Base-by-base conservation (phyloP, 2,888 invertebrate genomes). In the Deilephila elpenor region DNA sequence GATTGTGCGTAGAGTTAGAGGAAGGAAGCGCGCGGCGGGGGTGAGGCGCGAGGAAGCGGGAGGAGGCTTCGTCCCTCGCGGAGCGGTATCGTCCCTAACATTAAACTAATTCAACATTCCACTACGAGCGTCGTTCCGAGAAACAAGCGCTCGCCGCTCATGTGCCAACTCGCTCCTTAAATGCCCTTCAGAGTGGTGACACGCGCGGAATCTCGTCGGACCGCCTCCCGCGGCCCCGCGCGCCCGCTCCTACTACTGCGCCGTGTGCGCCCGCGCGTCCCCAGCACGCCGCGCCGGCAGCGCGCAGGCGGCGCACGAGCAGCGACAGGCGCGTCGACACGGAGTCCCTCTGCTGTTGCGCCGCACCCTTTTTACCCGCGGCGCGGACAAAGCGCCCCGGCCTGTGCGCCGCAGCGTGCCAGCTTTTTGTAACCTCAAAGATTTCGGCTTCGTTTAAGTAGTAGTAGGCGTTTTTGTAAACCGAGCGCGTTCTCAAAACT, bases 401-500 rank as follows among this genome's bases (percentile, higher is more conserved):
- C 60, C 73, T 77, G 75, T 78, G 44, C 32, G 59, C 51, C 51
- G 34, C 60, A 59, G 32, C 44, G 60, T 25, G 59, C 60, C 44
- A 14, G 20, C 71, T 71, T 60, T 71, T 67, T 67, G 25, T 14
- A 2, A 64, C 11, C 19, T 0, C 53, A 5, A 32, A 25, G 85
- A 87, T 89, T 88, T 89, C 87, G 87, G 78, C 82, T 84, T 84
- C 86, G 82, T 87, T 89, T 88, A 85, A 83, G 89, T 90, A 89
- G 90, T 90, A 87, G 88, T 79, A 77, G 77, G 78, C 76, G 84
- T 88, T 91, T 90, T 91, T 91, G 80, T 77, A 79, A 79, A 84
- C 85, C 89, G 89, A 88, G 88, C 87, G 83, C 84, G 78, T 78
- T 76, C 84, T 78, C 86, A 25, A 44, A 67, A 67, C 67, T 67